Base-by-base conservation (phyloP, 2,888 invertebrate genomes). In the Gastracanthus pulcherrimus region DNA sequence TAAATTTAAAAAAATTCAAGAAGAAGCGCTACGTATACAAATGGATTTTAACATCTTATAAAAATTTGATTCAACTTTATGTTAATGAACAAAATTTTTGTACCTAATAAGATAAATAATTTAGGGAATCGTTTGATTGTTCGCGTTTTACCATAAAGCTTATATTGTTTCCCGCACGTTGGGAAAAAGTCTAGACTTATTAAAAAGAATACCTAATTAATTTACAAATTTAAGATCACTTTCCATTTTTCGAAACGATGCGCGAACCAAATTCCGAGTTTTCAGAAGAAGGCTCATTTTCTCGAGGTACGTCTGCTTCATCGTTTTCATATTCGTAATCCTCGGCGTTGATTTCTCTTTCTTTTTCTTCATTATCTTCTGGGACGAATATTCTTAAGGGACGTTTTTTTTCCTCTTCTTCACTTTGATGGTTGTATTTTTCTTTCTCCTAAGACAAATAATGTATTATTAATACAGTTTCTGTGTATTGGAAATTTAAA, bases 351-450 rank as follows among this genome's bases (percentile, higher is more conserved):
- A 34, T 9, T 16, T 80, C 69, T 76, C 83, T 85, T 1, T 84
- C 85, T 13, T 82, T 85, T 69, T 64, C 83, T 9, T 84, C 86
- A 3, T 87, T 79, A 6, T 85, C 86, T 72, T 89, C 89, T 5
- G 88, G 60, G 48, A 89, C 87, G 86, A 93, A 92, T 82, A 93
- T 93, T 82, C 92, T 91, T 67, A 93, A 83, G 0, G 93, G 92
- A 34, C 90, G 89, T 74, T 91, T 90, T 3, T 91, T 84, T 45
- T 48, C 81, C 48, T 51, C 66, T 67, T 62, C 36, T 26, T 60
- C 34, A 26, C n/a, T 66, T 4, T 75, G 60, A 19, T 75, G 60
- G 7, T 71, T 69, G n/a, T 80, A 72, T 70, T 79, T 83, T 58
- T 81, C 76, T 67, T 79, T 76, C 55, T 84, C 83, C 84, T 84